Percentiles rank a stretch among this genome's conserved stretches.
Evolutionary conservation across 2,888 invertebrate genomes (phyloP).

Genomic region (Mythimna vitellina): DNA sequence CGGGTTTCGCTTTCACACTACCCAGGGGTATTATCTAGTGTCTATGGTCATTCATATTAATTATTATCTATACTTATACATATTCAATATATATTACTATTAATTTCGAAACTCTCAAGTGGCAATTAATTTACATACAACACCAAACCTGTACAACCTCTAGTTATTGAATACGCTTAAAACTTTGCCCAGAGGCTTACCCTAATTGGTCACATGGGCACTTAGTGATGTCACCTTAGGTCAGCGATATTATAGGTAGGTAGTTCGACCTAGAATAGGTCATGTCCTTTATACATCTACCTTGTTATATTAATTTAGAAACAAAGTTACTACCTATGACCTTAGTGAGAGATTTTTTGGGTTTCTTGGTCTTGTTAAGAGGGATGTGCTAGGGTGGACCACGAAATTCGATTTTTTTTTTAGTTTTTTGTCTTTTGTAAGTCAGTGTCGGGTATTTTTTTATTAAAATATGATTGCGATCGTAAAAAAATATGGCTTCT

Average conservation of each 20-base stretch:
- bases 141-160: slow-evolving; percentile 19
- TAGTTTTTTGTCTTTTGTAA: too few relatives aligned
- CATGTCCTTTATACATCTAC: neutral
- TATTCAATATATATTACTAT: neutral
- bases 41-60: too few relatives aligned
- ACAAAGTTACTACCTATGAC: neutral
- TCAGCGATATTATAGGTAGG: slow-evolving; percentile 25
- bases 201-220: slow-evolving; percentile 50
- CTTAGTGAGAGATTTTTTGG: neutral
- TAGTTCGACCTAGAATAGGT: slow-evolving; percentile 5
- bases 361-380: too few relatives aligned
- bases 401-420: too few relatives aligned
- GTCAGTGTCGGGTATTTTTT: too few relatives aligned
- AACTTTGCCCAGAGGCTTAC: slow-evolving; percentile 35
- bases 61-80: too few relatives aligned
- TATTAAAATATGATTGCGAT: too few relatives aligned
- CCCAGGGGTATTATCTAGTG: too few relatives aligned
- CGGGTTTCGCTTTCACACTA: too few relatives aligned
- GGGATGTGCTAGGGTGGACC: too few relatives aligned
- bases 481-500: too few relatives aligned
- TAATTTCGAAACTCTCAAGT: slow-evolving; percentile 10
- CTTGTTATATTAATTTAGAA: neutral
- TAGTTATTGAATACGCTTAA: slow-evolving; percentile 44
- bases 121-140: slow-evolving; percentile 38
- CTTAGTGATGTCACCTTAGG: slow-evolving; percentile 45